Base-by-base conservation (phyloP, 2,888 invertebrate genomes). In the Drosophila emarginata region DNA sequence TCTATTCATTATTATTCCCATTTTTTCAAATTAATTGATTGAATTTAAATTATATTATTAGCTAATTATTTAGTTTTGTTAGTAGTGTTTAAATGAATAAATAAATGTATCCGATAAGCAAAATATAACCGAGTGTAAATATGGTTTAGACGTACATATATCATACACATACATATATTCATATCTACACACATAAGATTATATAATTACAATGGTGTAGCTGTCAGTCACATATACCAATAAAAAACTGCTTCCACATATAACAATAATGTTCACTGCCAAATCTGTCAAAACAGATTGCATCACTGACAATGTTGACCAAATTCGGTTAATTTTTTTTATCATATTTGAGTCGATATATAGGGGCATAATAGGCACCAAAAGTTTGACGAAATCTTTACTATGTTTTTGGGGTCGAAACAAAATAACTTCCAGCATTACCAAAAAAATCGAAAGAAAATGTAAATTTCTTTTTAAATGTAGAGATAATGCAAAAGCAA, bases 181-280 rank as follows among this genome's bases (percentile, higher is more conserved):
- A 26, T 26, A 26, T 5, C 5, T 4, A 28, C 28, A 28, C 5
- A 28, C 6, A 28, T 32, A 32, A 11, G 11, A 9, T 68, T 62
- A 76, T 68, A 76, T 76, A 1, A 76, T 59, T 2, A 64, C 51
- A 18, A 64, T 71, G 57, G 61, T 12, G 52, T 72, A 58, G 53
- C 21, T 59, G n/a, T 32, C 28, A 21, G 37, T 61, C 1, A 72
- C n/a, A 32, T 39, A 56, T 50, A 64, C 64, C 14, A 60, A 61
- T 23, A 78, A 28, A 45, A 32, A 59, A 23, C 72, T 69, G 36
- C 61, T 53, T 32, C 68, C 11, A 15, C 78, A 80, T 40, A 80
- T 63, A 65, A 78, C 72, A 12, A 78, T 77, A 18, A 78, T 65
- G 51, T 72, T 78, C 9, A 78, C 52, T 28, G 80, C 78, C 9